Conservation (phyloP, 2,113 vertebrate species). For the Zosterops lateralis region DNA sequence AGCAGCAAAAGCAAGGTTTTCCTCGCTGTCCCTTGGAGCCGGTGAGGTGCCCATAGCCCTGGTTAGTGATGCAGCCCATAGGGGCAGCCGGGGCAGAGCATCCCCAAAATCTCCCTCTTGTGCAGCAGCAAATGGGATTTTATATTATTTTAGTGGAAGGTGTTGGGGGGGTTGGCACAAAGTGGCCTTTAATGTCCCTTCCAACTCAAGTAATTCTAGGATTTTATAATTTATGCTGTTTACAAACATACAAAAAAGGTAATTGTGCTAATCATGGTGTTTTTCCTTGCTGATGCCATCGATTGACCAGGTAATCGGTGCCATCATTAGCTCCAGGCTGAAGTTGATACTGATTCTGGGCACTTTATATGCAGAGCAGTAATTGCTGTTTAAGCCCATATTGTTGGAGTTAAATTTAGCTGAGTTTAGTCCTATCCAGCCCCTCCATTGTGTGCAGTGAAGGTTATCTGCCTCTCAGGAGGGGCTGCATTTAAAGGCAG, state of each 20-base stretch:
- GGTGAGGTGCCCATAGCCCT: not conserved
- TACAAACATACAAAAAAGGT: not conserved
- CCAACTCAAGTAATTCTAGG: not conserved
- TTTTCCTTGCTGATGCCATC: not conserved
- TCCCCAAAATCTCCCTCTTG: not conserved
- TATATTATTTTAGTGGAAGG: not conserved
- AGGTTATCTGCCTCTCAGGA: constrained; percentile 25
- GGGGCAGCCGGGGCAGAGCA: not conserved
- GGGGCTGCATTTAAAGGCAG: not conserved
- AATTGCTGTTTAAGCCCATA: not conserved
- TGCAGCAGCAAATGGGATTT: not conserved
- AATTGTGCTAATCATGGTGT: not conserved
- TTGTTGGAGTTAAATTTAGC: constrained; percentile 42
- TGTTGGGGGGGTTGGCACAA: not conserved
- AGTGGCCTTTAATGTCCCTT: not conserved
- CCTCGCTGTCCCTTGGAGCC: not conserved
- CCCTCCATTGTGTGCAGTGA: not conserved
- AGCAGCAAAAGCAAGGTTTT: not conserved
- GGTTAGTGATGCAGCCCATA: not conserved
- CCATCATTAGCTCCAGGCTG: not conserved
- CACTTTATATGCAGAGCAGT: not conserved
- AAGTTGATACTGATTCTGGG: not conserved
- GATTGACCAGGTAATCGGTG: not conserved
- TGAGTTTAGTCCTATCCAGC: not conserved
- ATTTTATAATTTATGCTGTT: not conserved